phyloP scores from a whole-genome alignment of 1,140 invertebrate species.

The Rhynchophorus ferrugineus region DNA sequence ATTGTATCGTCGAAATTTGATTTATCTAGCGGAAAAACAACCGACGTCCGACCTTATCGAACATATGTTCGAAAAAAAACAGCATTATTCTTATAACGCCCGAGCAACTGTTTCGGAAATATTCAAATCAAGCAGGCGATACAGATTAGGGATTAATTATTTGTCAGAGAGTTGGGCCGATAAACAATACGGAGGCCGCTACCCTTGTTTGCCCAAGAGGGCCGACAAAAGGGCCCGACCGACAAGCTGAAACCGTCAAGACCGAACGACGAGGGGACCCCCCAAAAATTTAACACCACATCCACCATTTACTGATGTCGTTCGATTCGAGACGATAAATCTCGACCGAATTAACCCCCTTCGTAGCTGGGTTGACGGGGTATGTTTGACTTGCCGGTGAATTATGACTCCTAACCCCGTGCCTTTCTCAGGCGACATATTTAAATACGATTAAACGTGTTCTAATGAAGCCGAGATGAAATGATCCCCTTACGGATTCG shows the following conservation, averaged over 20 bases:
- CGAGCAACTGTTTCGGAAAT: too few relatives aligned
- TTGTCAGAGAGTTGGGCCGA: conserved; percentile 3
- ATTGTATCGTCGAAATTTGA: too few relatives aligned
- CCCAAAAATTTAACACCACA: conserved; percentile 26
- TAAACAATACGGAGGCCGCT: conserved; percentile 14
- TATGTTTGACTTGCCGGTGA: conserved; percentile 37
- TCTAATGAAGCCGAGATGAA: too few relatives aligned
- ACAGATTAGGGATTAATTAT: conserved; percentile 17
- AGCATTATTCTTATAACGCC: too few relatives aligned
- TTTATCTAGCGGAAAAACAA: too few relatives aligned
- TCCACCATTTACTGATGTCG: conserved; percentile 25
- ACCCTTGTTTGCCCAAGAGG: conserved; percentile 17
- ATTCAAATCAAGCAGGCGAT: too few relatives aligned
- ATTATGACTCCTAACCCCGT: conserved; percentile 31
- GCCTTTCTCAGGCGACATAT: conserved; percentile 35
- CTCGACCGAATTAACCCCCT: conserved; percentile 34
- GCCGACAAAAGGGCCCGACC: conserved; percentile 15
- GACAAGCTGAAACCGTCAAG: conserved; percentile 8
- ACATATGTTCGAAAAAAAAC: too few relatives aligned
- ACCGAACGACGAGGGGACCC: too few relatives aligned
- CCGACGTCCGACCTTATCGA: too few relatives aligned
- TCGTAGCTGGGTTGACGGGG: conserved; percentile 21
- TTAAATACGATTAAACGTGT: conserved; percentile 38
- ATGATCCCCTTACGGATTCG: too few relatives aligned
- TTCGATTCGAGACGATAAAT: conserved; percentile 34